Percentiles rank a stretch among this genome's conserved stretches.
phyloP scores from a whole-genome alignment of 2,113 vertebrate genomes.

The Lagopus leucura region DNA sequence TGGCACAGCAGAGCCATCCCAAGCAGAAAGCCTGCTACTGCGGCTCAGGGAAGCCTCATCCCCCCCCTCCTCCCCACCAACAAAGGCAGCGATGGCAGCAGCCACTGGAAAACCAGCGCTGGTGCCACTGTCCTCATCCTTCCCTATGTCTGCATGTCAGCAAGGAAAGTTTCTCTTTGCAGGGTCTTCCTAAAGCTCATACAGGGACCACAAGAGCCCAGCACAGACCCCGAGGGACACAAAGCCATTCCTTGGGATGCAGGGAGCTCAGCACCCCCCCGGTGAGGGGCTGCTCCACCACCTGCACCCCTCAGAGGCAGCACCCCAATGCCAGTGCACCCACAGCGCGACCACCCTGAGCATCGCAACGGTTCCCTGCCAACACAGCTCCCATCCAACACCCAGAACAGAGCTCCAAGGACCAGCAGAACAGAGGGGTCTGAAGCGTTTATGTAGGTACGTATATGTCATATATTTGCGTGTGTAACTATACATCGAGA shows the following conservation, averaged over 20 bases:
- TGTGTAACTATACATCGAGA: slow-evolving; percentile 67
- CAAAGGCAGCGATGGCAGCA: neutral
- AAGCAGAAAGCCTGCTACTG: too few species aligned
- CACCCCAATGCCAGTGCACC: accelerated
- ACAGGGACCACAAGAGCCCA: neutral
- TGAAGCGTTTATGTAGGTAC: slow-evolving; percentile 42
- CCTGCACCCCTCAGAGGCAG: neutral
- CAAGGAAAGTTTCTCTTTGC: neutral
- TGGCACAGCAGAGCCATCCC: too few species aligned
- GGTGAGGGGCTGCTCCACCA: neutral
- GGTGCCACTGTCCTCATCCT: neutral
- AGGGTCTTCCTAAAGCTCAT: accelerated
- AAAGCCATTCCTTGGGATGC: neutral
- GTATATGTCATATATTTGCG: slow-evolving; percentile 73
- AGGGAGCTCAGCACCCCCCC: neutral
- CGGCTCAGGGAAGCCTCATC: neutral
- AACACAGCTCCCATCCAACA: neutral
- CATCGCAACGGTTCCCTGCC: accelerated
- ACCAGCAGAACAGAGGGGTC: slow-evolving; percentile 41
- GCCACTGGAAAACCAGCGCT: neutral
- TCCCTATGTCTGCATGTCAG: neutral
- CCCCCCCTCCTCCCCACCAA: too few species aligned
- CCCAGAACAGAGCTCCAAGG: slow-evolving; percentile 2
- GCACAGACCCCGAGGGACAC: neutral
- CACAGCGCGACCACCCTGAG: accelerated